phyloP scores from a whole-genome alignment of 37 sponge, comb jelly and placozoan species.

The Ianthella basta region DNA sequence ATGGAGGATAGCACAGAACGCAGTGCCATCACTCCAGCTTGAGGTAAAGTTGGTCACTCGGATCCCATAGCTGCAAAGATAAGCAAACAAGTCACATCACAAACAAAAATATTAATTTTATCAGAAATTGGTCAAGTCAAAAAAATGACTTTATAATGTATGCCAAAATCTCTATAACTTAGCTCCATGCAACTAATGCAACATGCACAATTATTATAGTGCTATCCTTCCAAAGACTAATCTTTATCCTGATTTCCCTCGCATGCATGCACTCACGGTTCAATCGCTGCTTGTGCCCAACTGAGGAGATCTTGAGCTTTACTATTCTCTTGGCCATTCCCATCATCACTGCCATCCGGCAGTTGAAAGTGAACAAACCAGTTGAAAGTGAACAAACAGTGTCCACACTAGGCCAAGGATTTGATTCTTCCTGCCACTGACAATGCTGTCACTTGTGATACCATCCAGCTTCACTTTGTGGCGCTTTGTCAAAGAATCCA shows the following conservation, averaged over 20 bases:
- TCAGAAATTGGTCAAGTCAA: too few species aligned
- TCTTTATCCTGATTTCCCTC: too few species aligned
- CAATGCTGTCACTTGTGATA: conserved; percentile 75
- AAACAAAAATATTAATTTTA: too few species aligned
- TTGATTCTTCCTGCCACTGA: conserved; percentile 80
- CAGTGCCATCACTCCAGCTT: conserved; percentile 82
- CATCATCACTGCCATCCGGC: conserved; percentile 17
- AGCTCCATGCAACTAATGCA: too few species aligned
- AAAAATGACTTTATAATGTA: too few species aligned
- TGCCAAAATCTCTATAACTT: too few species aligned
- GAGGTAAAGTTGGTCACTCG: conserved; percentile 73
- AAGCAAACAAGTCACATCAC: neutral
- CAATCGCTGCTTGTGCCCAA: conserved; percentile 70
- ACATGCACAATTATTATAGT: too few species aligned
- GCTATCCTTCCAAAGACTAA: too few species aligned
- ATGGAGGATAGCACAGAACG: conserved; percentile 88
- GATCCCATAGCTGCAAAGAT: conserved; percentile 75
- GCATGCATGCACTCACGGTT: neutral
- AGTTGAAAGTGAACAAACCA: too few species aligned
- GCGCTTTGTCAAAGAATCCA: conserved; percentile 62
- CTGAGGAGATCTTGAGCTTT: conserved; percentile 63
- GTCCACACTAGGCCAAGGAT: conserved; percentile 90
- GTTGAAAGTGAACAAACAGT: conserved; percentile 86
- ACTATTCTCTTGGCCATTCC: conserved; percentile 32
- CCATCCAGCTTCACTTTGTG: conserved; percentile 72